A percentile compares a stretch with the other conserved stretches of the same genome.
Conservation (phyloP, 2,113 vertebrate genomes). For the Brienomyrus longianalis region DNA sequence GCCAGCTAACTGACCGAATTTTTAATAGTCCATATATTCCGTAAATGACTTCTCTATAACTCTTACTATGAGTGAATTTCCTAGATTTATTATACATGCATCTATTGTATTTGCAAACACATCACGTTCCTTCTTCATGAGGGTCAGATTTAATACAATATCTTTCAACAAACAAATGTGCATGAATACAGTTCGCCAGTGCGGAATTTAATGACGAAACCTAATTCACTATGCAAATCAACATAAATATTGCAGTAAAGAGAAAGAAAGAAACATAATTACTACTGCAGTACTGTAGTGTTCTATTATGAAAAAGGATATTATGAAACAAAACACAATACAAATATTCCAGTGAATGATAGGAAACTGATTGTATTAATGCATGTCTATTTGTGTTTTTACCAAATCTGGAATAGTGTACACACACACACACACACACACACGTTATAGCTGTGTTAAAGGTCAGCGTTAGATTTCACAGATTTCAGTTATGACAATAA, state of each 20-base stretch:
- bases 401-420: neutral
- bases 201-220: neutral
- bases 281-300: neutral
- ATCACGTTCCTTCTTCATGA: neutral
- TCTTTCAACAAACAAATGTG: neutral
- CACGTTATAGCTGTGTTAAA: neutral
- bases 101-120: neutral
- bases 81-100: neutral
- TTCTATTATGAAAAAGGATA: neutral
- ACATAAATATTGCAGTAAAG: neutral
- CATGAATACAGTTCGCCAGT: neutral
- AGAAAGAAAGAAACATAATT: neutral
- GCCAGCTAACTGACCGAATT: neutral
- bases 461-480: neutral
- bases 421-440: neutral
- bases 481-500: neutral
- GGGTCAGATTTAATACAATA: neutral
- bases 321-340: neutral
- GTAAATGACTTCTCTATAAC: neutral
- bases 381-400: neutral
- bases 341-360: neutral
- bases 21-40: neutral
- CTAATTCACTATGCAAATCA: constrained; percentile 5
- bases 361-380: neutral
- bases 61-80: neutral